These are phyloP conservation scores for Boloria euphrosyne DNA, from an alignment of 2,888 invertebrate species.

Conservation along the genomic window DNA sequence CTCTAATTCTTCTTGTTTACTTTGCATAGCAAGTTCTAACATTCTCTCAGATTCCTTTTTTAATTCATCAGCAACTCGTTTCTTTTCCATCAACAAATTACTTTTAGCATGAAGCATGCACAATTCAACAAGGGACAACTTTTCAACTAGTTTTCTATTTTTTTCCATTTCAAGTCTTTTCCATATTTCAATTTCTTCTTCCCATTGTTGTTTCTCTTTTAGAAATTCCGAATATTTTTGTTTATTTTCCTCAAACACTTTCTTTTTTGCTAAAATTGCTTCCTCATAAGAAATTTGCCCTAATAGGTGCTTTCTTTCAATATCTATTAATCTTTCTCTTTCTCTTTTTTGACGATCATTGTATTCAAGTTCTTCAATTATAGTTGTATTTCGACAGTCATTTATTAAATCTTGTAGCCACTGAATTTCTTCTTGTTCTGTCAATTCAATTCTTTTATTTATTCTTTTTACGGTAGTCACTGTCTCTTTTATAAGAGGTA, in stretches of 20 bases:
- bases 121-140: slow-evolving; percentile 58
- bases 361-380: slow-evolving; percentile 69
- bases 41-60: slow-evolving; percentile 61
- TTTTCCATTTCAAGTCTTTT: slow-evolving; percentile 71
- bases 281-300: slow-evolving; percentile 83
- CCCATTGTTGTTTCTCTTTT: slow-evolving; percentile 73
- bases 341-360: slow-evolving; percentile 71
- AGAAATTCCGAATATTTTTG: slow-evolving; percentile 75
- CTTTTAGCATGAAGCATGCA: slow-evolving; percentile 61
- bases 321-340: slow-evolving; percentile 74
- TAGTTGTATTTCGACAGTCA: slow-evolving; percentile 67
- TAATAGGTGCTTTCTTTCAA: slow-evolving; percentile 82
- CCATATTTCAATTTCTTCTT: slow-evolving; percentile 79
- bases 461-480: slow-evolving; percentile 77
- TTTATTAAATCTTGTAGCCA: slow-evolving; percentile 75
- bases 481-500: slow-evolving; percentile 69
- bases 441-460: slow-evolving; percentile 72
- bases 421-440: slow-evolving; percentile 73
- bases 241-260: slow-evolving; percentile 71
- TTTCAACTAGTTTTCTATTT: slow-evolving; percentile 74
- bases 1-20: slow-evolving; percentile 76
- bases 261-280: slow-evolving; percentile 81
- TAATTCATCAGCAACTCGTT: slow-evolving; percentile 57
- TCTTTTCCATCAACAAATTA: slow-evolving; percentile 54
- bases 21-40: slow-evolving; percentile 64